Evolutionary conservation across 2,113 vertebrate species (phyloP).

Genomic region (Poecile atricapillus): DNA sequence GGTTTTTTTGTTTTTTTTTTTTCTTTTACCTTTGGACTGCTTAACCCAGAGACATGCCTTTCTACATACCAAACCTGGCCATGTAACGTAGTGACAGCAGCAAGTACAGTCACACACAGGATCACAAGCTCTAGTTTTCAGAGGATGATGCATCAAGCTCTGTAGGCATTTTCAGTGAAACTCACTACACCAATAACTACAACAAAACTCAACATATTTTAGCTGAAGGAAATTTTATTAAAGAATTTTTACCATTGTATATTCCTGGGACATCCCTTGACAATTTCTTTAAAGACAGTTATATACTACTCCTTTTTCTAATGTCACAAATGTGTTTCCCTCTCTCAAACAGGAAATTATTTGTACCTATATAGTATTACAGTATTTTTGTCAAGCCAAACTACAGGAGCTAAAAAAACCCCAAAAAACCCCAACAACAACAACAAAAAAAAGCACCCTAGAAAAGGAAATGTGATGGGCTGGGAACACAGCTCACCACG

Average conservation of each 20-base stretch:
- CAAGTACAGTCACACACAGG: neutral
- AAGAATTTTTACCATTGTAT: neutral
- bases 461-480: neutral
- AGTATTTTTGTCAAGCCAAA: constrained; percentile 13
- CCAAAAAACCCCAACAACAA: too few relatives aligned
- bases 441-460: neutral
- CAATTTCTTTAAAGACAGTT: neutral
- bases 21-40: constrained; percentile 37
- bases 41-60: neutral
- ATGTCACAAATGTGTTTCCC: neutral
- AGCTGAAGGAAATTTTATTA: neutral
- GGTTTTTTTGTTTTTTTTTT: neutral
- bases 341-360: neutral
- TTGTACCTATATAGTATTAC: neutral
- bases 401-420: neutral
- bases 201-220: neutral
- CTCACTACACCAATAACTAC: neutral
- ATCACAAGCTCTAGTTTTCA: neutral
- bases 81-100: neutral
- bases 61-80: neutral
- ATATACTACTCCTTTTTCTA: neutral
- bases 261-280: neutral
- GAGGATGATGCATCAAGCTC: neutral
- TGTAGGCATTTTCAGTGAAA: neutral
- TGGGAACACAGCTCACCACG: neutral